Evolutionary conservation across 2,113 vertebrate genomes (phyloP).

Genomic region (Eolophus roseicapilla): DNA sequence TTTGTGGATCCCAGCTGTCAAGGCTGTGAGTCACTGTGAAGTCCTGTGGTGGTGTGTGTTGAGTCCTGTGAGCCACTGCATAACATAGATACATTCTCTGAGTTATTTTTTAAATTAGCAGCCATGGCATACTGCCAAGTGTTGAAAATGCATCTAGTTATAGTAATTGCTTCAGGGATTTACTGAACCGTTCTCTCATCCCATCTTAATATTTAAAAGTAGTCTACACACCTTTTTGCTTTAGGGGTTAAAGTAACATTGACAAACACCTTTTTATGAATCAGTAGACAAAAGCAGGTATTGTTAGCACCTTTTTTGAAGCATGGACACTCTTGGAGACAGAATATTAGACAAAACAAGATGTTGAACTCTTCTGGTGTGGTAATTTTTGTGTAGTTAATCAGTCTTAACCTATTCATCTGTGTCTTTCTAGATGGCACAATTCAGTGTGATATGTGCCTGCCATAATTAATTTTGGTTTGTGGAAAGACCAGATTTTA

Average conservation of each 20-base stretch:
- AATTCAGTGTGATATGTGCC: not conserved
- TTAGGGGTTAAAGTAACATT: not conserved
- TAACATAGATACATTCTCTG: not conserved
- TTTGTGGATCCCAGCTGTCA: not conserved
- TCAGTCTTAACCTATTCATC: not conserved
- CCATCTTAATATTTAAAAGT: not conserved
- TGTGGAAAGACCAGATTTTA: not conserved
- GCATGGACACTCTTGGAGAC: not conserved
- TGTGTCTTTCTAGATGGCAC: not conserved
- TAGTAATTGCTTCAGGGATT: not conserved
- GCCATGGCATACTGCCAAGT: not conserved
- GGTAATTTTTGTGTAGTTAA: not conserved
- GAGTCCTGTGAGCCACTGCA: not conserved
- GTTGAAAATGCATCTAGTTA: not conserved
- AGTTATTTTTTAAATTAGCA: not conserved
- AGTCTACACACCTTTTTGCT: not conserved
- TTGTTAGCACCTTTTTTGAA: not conserved
- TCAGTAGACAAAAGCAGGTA: not conserved
- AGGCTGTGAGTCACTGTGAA: not conserved
- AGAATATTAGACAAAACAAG: not conserved
- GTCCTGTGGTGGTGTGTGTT: not conserved
- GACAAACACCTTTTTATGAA: not conserved
- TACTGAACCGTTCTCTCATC: not conserved
- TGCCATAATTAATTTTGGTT: not conserved
- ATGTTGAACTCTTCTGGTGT: not conserved